These are phyloP conservation scores for Oreochromis tanganicae DNA, from an alignment of 2,113 vertebrate genomes.

Conservation along the genomic window DNA sequence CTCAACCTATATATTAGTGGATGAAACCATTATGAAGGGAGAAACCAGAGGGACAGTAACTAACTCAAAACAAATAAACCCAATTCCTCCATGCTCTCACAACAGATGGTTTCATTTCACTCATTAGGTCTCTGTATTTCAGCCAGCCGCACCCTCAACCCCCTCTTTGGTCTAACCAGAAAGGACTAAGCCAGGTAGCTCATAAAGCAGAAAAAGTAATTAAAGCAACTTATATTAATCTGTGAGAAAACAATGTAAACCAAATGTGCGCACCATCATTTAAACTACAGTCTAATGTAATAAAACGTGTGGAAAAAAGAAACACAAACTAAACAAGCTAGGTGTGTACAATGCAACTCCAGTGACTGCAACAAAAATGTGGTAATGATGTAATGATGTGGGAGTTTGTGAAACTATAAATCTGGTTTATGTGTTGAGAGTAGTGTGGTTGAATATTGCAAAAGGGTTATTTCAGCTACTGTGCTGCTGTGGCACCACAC, in stretches of 20 bases:
- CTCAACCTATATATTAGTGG: neutral
- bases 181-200: neutral
- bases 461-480: neutral
- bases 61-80: neutral
- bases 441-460: neutral
- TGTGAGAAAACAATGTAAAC: neutral
- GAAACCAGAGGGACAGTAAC: neutral
- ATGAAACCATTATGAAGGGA: neutral
- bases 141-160: neutral
- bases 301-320: neutral
- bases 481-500: neutral
- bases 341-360: neutral
- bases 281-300: neutral
- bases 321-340: neutral
- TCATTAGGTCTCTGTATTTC: neutral
- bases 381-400: neutral
- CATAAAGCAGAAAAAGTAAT: neutral
- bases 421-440: neutral
- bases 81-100: neutral
- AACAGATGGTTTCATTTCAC: neutral
- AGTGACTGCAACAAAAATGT: neutral
- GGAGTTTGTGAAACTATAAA: neutral
- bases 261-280: neutral
- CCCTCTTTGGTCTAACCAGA: neutral
- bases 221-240: neutral